Conservation (phyloP, 2,888 invertebrate species). For the Tupiocoris notatus region DNA sequence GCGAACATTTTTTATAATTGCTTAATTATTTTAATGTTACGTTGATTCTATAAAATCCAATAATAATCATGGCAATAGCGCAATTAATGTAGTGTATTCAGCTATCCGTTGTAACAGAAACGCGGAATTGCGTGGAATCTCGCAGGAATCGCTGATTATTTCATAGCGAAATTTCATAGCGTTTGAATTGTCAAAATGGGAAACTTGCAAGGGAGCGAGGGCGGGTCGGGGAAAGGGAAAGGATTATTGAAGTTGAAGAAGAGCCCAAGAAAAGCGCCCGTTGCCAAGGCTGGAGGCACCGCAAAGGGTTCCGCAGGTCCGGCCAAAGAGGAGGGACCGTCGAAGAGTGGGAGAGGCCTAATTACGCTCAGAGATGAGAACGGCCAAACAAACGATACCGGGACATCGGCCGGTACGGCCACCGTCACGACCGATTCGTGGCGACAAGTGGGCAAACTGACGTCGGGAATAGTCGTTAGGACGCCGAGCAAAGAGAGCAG, state of each 20-base stretch:
- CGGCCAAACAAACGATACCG: background rate
- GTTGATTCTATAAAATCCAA: no score
- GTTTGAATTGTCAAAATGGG: no score
- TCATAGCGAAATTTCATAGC: no score
- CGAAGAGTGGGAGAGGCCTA: constrained; percentile 8
- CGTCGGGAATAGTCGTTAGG: constrained; percentile 38
- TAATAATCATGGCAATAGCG: no score
- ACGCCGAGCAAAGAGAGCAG: constrained; percentile 46
- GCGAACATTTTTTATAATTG: no score
- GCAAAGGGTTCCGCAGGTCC: background rate
- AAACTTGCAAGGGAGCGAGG: constrained; percentile 33
- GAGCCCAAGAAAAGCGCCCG: constrained; percentile 19
- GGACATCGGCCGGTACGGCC: background rate
- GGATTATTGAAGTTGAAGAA: constrained; percentile 29
- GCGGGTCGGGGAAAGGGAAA: constrained; percentile 6
- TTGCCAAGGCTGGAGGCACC: background rate
- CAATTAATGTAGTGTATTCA: no score
- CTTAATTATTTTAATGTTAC: no score
- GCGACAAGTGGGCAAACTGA: constrained; percentile 45
- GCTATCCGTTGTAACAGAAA: no score
- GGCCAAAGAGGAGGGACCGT: constrained; percentile 16
- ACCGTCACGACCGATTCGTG: constrained; percentile 36
- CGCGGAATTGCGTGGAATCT: no score
- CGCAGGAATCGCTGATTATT: no score
- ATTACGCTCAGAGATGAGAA: no score